phyloP scores from a whole-genome alignment of 2,797 vertebrate species.

The Gymnothorax javanicus region DNA sequence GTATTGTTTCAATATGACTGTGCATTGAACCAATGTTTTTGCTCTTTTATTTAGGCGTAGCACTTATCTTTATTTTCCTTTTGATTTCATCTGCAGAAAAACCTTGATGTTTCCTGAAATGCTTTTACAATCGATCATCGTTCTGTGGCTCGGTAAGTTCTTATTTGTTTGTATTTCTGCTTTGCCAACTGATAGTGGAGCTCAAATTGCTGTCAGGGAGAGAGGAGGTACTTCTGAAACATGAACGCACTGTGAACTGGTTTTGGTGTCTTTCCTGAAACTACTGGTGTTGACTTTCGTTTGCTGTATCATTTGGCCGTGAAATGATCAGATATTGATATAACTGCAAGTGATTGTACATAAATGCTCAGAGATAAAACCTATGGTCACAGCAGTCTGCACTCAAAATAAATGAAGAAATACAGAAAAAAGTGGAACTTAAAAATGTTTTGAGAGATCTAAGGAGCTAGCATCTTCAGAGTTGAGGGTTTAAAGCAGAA shows the following conservation, averaged over 20 bases:
- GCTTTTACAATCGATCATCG: not conserved
- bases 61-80: not conserved
- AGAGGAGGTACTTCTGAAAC: not conserved
- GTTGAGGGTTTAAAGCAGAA: too few relatives aligned
- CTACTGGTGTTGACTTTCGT: not conserved
- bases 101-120: not conserved
- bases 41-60: not conserved
- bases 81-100: not conserved
- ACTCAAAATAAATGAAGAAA: not conserved
- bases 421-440: too few relatives aligned
- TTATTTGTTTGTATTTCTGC: not conserved
- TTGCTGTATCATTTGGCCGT: not conserved
- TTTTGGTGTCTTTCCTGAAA: not conserved
- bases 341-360: not conserved
- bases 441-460: too few relatives aligned
- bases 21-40: not conserved
- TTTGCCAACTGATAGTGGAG: not conserved
- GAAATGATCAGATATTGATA: not conserved
- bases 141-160: not conserved
- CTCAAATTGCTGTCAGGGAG: not conserved
- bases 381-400: not conserved
- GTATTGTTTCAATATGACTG: not conserved
- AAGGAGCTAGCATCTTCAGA: too few relatives aligned
- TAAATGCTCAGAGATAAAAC: not conserved
- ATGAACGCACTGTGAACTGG: not conserved